phyloP scores from a whole-genome alignment of 2,113 vertebrate species.

The Toxostoma redivivum region DNA sequence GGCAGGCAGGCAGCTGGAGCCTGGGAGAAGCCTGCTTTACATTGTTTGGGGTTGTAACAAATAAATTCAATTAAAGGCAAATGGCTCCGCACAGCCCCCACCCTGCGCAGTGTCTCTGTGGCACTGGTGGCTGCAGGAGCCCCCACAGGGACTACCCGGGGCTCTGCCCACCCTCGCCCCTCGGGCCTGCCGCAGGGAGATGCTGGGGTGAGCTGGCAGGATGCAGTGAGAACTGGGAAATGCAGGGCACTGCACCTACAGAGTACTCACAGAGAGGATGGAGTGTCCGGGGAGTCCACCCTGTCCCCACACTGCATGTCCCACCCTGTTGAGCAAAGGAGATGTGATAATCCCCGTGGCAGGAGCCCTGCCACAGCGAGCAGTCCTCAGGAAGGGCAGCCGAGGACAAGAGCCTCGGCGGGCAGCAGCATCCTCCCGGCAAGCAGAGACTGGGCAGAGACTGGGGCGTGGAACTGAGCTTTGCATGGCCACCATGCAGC shows the following conservation, averaged over 20 bases:
- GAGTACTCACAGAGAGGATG: not conserved
- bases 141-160: not conserved
- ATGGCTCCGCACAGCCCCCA: slow-evolving; percentile 44
- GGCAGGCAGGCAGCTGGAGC: slow-evolving; percentile 67
- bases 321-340: not conserved
- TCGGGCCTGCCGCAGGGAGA: not conserved
- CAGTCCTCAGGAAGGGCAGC: not conserved
- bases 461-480: not conserved
- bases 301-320: not conserved
- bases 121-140: not conserved
- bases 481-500: not conserved
- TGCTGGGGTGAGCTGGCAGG: not conserved
- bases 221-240: not conserved
- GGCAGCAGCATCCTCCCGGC: not conserved
- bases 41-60: slow-evolving; percentile 69
- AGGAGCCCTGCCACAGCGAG: not conserved
- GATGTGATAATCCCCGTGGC: not conserved
- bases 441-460: not conserved
- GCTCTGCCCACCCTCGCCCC: not conserved
- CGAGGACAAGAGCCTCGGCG: not conserved
- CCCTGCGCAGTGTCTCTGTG: slow-evolving; percentile 23
- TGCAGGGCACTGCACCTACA: not conserved
- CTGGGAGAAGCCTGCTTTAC: slow-evolving; percentile 66
- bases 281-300: not conserved
- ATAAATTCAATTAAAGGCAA: slow-evolving; percentile 68